A percentile compares a stretch with the other conserved stretches of the same genome.
phyloP scores from a whole-genome alignment of 37 sponge, comb jelly and placozoan genomes.

The Geodia barretti region DNA sequence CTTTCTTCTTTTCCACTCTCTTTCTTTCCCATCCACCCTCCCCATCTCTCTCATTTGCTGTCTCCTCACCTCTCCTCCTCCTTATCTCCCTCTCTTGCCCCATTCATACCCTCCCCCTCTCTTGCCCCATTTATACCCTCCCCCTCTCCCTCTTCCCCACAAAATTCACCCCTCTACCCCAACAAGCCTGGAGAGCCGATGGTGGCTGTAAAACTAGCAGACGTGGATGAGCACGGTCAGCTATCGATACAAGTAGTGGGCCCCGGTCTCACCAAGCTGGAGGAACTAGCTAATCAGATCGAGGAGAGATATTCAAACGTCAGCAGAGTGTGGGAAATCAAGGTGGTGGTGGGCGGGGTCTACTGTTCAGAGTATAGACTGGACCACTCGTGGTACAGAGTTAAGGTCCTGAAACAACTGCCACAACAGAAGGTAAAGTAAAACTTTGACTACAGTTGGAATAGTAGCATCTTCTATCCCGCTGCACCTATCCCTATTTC shows the following conservation, averaged over 20 bases:
- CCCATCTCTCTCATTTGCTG: background rate
- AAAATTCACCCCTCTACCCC: background rate
- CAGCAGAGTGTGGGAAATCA: background rate
- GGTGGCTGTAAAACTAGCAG: constrained; percentile 54
- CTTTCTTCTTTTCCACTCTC: background rate
- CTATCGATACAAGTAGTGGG: constrained; percentile 64
- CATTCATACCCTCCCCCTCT: background rate
- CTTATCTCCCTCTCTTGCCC: background rate
- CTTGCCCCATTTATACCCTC: background rate
- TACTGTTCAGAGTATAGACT: constrained; percentile 31
- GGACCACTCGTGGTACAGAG: constrained; percentile 49
- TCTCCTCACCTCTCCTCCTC: background rate
- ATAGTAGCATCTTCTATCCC: too few species aligned
- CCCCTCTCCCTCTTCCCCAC: background rate
- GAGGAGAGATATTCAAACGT: constrained; percentile 23
- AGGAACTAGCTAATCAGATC: constrained; percentile 53
- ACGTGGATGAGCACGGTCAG: constrained; percentile 51
- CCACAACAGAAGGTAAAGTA: constrained; percentile 5
- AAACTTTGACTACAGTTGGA: too few species aligned
- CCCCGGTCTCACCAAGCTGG: constrained; percentile 37
- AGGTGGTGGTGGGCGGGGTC: background rate
- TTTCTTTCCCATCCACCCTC: background rate
- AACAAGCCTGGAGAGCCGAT: constrained; percentile 15
- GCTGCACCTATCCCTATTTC: too few species aligned
- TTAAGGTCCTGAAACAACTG: constrained; percentile 8